Evolutionary conservation across 1,140 invertebrate species (phyloP).

Genomic region (Semibalanus balanoides): DNA sequence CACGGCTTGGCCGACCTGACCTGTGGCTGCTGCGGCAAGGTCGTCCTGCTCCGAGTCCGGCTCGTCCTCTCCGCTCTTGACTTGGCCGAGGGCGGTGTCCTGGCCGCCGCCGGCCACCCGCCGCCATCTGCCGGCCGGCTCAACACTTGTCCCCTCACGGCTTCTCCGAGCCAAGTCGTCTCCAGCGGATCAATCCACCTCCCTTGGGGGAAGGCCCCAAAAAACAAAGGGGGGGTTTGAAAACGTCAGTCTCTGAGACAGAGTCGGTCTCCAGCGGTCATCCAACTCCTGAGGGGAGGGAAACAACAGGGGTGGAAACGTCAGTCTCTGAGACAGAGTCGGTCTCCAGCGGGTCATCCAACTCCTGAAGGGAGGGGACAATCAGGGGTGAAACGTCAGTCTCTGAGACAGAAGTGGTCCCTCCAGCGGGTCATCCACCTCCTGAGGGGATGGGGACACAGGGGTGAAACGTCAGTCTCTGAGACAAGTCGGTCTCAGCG

Average conservation of each 20-base stretch:
- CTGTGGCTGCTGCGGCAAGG: not conserved
- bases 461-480: too few species aligned
- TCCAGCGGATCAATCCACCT: too few species aligned
- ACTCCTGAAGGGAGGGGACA: not conserved
- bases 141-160: not conserved
- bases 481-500: too few species aligned
- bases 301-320: too few species aligned
- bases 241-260: not conserved
- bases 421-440: too few species aligned
- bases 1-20: not conserved
- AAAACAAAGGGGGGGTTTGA: too few species aligned
- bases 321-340: too few species aligned
- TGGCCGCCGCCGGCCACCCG: not conserved
- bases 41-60: slow-evolving; percentile 4
- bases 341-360: not conserved
- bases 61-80: slow-evolving; percentile 1
- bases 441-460: too few species aligned
- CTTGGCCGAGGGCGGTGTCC: not conserved
- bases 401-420: not conserved
- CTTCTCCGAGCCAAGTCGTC: not conserved
- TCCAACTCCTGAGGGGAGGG: too few species aligned
- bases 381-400: not conserved
- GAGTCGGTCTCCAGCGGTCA: not conserved
- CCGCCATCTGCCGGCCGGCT: not conserved
- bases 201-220: too few species aligned